phyloP scores from a whole-genome alignment of 2,888 invertebrate species.

The Agrochola litura region DNA sequence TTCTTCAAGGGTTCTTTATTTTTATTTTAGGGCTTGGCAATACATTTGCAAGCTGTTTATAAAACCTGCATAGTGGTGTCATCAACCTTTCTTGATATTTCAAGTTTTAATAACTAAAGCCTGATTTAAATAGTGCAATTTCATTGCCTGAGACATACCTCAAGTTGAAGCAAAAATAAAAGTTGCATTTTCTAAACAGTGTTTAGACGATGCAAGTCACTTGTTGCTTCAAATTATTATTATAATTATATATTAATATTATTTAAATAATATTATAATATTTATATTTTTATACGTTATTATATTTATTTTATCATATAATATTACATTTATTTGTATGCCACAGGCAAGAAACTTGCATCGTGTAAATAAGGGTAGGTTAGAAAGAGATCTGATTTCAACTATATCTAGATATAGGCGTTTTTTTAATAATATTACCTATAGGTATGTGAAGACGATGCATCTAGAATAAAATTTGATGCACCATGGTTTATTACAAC shows the following conservation, averaged over 20 bases:
- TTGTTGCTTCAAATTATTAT: background rate
- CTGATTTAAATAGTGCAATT: background rate
- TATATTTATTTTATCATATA: too few species aligned
- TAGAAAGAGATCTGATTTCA: background rate
- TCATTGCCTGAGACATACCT: background rate
- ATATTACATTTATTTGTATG: too few species aligned
- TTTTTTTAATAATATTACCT: too few species aligned
- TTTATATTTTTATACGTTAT: too few species aligned
- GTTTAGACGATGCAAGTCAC: background rate
- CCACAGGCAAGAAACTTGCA: background rate
- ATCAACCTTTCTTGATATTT: background rate
- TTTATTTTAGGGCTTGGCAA: conserved; percentile 1
- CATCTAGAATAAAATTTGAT: too few species aligned
- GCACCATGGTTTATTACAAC: too few species aligned
- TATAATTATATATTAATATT: too few species aligned
- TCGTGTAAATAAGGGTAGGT: background rate
- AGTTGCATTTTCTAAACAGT: background rate
- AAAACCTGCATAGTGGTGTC: background rate
- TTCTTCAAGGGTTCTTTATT: conserved; percentile 6
- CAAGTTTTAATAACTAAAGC: background rate
- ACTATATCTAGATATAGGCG: background rate
- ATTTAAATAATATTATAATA: too few species aligned
- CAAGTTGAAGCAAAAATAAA: background rate
- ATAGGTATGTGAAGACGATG: too few species aligned
- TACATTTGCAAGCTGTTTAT: background rate